These are phyloP conservation scores for Drosophila austrosaltans DNA, from an alignment of 2,888 invertebrate species.

Conservation along the genomic window DNA sequence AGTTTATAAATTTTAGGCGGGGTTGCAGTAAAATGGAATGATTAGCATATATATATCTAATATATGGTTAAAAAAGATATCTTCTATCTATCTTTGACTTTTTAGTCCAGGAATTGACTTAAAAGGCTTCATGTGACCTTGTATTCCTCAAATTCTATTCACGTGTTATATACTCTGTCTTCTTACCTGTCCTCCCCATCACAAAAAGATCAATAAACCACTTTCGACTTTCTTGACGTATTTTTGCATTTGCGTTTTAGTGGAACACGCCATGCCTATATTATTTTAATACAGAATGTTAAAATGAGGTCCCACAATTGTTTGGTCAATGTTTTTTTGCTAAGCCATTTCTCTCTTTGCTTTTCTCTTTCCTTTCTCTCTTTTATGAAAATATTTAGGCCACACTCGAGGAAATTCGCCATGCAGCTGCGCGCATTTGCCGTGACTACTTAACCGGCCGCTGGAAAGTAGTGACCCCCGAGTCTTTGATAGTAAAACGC, in stretches of 20 bases:
- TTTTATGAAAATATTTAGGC: slow-evolving; percentile 62
- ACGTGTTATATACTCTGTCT: background rate
- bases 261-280: slow-evolving; percentile 24
- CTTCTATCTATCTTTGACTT: background rate
- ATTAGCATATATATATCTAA: too few species aligned
- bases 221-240: slow-evolving; percentile 16
- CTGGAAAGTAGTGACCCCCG: slow-evolving; percentile 92
- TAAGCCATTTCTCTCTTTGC: slow-evolving; percentile 12
- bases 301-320: slow-evolving; percentile 21
- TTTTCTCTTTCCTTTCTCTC: slow-evolving; percentile 10
- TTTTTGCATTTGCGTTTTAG: slow-evolving; percentile 44
- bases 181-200: background rate
- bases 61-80: too few species aligned
- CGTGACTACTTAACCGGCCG: slow-evolving; percentile 94
- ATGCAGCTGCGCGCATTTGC: slow-evolving; percentile 93
- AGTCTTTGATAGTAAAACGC: slow-evolving; percentile 91
- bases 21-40: too few species aligned
- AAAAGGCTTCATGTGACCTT: background rate
- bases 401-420: slow-evolving; percentile 88
- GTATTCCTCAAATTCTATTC: background rate
- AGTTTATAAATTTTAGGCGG: background rate
- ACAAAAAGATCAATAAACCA: slow-evolving; percentile 36
- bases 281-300: slow-evolving; percentile 31
- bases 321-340: slow-evolving; percentile 53
- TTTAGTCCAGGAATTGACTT: background rate